phyloP scores from a whole-genome alignment of 1,140 invertebrate species.

The Orchestia grillus region DNA sequence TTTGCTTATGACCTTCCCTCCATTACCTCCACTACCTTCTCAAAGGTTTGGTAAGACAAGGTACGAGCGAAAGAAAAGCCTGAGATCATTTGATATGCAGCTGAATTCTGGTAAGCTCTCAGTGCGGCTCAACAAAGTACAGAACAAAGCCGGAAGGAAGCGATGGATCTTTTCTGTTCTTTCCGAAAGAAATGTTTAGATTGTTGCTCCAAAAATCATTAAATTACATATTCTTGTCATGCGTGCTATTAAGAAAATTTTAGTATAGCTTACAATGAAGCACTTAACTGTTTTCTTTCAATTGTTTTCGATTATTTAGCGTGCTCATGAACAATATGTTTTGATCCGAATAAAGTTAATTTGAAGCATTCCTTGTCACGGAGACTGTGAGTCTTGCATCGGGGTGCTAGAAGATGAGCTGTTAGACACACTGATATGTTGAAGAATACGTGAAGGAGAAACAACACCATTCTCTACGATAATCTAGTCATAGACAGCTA shows the following conservation, averaged over 20 bases:
- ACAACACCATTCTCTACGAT: background rate
- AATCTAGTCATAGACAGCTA: background rate
- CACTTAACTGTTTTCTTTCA: background rate
- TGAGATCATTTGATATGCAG: background rate
- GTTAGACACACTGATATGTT: too few species aligned
- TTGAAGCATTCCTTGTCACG: background rate
- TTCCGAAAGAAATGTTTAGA: background rate
- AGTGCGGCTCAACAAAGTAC: too few species aligned
- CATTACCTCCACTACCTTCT: background rate
- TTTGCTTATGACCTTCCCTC: background rate
- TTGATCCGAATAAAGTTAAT: background rate
- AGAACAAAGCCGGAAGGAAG: background rate
- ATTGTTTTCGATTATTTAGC: background rate
- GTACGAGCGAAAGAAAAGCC: background rate
- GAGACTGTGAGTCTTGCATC: too few species aligned
- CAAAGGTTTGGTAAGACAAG: background rate
- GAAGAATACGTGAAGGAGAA: background rate
- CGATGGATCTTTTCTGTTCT: background rate
- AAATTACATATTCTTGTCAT: background rate
- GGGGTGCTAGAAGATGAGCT: too few species aligned
- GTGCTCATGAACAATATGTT: background rate
- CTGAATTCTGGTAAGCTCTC: background rate
- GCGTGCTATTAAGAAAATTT: background rate
- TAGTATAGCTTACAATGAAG: background rate
- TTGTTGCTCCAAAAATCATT: background rate